Conservation (phyloP, 2,113 vertebrate species). For the Oophaga pumilio region DNA sequence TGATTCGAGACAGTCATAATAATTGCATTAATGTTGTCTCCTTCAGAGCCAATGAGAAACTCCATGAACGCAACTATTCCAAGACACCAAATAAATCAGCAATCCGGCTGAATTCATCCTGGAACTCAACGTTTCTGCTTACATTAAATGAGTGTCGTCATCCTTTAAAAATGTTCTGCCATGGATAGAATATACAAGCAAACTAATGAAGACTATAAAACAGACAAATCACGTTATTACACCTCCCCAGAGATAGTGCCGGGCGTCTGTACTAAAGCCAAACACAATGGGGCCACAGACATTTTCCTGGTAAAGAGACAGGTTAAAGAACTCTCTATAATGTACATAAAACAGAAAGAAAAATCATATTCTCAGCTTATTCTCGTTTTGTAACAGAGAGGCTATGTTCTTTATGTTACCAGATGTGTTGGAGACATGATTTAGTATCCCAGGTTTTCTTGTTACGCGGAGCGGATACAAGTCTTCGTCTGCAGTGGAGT, state of each 20-base stretch:
- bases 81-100: slow-evolving; percentile 47
- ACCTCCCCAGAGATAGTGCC: neutral
- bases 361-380: neutral
- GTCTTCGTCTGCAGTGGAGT: no score
- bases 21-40: slow-evolving; percentile 30
- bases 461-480: no score
- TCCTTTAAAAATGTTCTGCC: slow-evolving; percentile 31
- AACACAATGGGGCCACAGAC: slow-evolving; percentile 3
- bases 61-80: slow-evolving; percentile 21
- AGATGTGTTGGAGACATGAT: no score
- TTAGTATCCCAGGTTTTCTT: no score
- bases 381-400: neutral
- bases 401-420: no score
- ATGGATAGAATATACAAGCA: slow-evolving; percentile 31
- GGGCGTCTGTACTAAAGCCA: neutral
- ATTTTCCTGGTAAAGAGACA: neutral
- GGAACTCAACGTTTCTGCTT: slow-evolving; percentile 24
- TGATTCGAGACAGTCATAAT: slow-evolving; percentile 47
- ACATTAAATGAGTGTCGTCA: slow-evolving; percentile 24
- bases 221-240: slow-evolving; percentile 4
- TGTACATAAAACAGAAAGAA: neutral
- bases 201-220: slow-evolving; percentile 18
- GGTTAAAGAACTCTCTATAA: neutral
- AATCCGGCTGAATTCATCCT: neutral
- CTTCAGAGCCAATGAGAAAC: slow-evolving; percentile 38